Evolutionary conservation across 2,797 vertebrate species (phyloP), one percentile per base, ranked within the genome.

Genomic region (Otus scops): DNA sequence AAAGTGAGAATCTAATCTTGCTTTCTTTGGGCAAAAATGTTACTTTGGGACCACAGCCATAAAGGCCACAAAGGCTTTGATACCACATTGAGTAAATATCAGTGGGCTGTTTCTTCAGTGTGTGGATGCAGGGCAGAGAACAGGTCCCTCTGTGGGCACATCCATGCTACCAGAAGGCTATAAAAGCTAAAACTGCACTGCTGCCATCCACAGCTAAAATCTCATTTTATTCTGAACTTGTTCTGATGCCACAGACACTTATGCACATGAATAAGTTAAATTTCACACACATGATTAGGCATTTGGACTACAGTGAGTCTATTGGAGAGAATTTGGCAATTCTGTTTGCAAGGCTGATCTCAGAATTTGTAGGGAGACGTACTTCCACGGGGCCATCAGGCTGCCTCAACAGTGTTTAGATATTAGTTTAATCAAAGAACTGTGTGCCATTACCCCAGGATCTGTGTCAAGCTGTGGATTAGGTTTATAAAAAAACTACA

Each of bases 391-490:
- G 89, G 69, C 95, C 91, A 96, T 94, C 85, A 56, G 83, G 61
- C 92, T 94, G 84, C 92, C 20, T 27, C 17, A 38, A 41, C 60
- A 56, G 91, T 96, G 88, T 94, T 96, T 95, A 92, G 96, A 95
- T 98, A 97, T 95, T 97, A 96, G 96, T 97, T 97, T 96, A 98
- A 96, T 97, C 96, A 98, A 95, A 97, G 96, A 97, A 97, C 84
- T 97, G 88, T 97, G 87, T 96, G 97, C 93, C 77, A 77, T 97
- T 98, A 97, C 95, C 80, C 65, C 88, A 96, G 97, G 93, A 97
- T 97, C 95, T 96, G 65, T 97, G 97, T 98, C 97, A 98, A 97
- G 95, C 96, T 98, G 94, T 97, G 96, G 97, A 98, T 98, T 98
- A 98, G 76, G 82, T 97, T 97, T 95, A 94, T 94, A 93, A 97